Percentiles rank a stretch among this genome's conserved stretches.
Conservation (phyloP, 1,140 invertebrate genomes). For the Camponotus vicinus region DNA sequence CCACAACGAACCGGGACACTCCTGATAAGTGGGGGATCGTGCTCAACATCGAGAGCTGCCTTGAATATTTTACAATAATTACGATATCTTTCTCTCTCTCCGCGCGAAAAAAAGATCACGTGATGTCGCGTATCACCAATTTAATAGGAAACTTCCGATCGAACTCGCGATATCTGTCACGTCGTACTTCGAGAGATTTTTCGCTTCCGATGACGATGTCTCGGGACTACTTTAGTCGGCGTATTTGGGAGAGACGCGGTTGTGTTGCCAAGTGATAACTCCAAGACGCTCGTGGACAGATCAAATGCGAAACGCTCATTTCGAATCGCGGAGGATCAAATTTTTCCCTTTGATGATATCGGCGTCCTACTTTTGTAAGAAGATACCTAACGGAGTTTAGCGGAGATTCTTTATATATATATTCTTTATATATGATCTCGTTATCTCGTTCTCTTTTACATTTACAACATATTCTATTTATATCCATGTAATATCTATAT, state of each 20-base stretch:
- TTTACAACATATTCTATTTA: neutral
- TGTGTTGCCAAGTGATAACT: slow-evolving; percentile 26
- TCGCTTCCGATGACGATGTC: neutral
- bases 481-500: neutral
- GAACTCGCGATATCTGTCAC: slow-evolving; percentile 68
- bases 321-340: neutral
- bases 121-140: neutral
- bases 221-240: slow-evolving; percentile 62
- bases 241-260: slow-evolving; percentile 55
- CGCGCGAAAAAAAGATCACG: neutral
- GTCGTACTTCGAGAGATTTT: slow-evolving; percentile 78
- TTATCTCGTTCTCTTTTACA: neutral
- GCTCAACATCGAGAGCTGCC: slow-evolving; percentile 69
- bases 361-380: neutral
- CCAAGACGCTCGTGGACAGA: slow-evolving; percentile 25
- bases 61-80: slow-evolving; percentile 70
- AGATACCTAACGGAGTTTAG: neutral
- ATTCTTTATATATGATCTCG: too few relatives aligned
- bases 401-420: neutral
- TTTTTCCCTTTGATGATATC: neutral
- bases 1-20: neutral
- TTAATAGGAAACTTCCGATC: slow-evolving; percentile 1
- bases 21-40: slow-evolving; percentile 72
- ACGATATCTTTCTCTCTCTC: slow-evolving; percentile 30
- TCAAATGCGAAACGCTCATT: neutral